Percentiles rank a stretch among this genome's conserved stretches.
Evolutionary conservation across 2,888 invertebrate species (phyloP).

Genomic region (Lottia gigantea): DNA sequence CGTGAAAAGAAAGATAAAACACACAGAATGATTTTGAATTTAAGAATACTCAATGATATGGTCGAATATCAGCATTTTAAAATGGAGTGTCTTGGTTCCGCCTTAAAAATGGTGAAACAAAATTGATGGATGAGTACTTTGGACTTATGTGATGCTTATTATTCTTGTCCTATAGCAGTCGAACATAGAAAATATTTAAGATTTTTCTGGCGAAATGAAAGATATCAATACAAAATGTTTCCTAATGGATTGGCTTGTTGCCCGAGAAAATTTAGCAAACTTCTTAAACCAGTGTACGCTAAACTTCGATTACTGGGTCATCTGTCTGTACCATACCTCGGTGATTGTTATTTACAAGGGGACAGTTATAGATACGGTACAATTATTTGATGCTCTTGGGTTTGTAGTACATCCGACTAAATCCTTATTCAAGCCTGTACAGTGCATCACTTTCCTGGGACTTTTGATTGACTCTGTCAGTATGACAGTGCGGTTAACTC

Average conservation of each 20-base stretch:
- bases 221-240: constrained; percentile 5
- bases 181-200: constrained; percentile 3
- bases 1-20: background rate
- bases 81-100: background rate
- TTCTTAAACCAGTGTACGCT: constrained; percentile 1
- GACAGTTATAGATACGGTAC: constrained; percentile 10
- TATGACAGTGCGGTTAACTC: background rate
- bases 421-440: background rate
- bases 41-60: background rate
- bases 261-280: constrained; percentile 3
- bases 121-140: background rate
- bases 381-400: background rate
- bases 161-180: background rate
- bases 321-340: constrained; percentile 12
- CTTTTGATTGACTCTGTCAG: background rate
- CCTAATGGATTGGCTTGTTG: constrained; percentile 3
- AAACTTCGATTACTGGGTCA: background rate
- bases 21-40: constrained; percentile 3
- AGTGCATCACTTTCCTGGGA: background rate
- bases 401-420: constrained; percentile 17
- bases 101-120: background rate
- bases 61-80: constrained; percentile 8
- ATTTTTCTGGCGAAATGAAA: background rate
- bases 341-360: constrained; percentile 10
- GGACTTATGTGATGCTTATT: background rate